Base-by-base conservation (phyloP, 1,140 invertebrate species). In the Triops cancriformis region DNA sequence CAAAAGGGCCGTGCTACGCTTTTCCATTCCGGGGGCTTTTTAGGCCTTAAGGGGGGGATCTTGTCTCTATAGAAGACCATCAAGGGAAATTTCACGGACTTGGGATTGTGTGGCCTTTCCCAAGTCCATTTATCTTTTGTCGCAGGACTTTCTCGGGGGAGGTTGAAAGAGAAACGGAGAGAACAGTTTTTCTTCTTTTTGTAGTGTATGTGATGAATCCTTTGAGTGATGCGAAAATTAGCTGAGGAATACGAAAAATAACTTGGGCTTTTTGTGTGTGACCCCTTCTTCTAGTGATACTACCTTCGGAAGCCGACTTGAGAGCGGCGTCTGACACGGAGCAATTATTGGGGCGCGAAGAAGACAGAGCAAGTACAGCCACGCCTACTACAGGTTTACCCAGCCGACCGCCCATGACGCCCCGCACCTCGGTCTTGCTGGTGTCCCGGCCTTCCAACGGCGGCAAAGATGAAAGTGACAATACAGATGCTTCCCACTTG, bases 251-350 rank as follows among this genome's bases (percentile, higher is more conserved):
- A 64, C 10, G 3, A 9, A 64, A 64, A 23, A 64, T 64, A 23
- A 23, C 14, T 64, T 0, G 51, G 23, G 10, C 1, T 6, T 74
- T 14, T 74, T 74, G 26, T 23, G n/a, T 9, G 18, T 6, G 6
- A 23, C 26, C 41, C 27, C 18, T 76, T 76, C 11, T 45, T 76
- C 11, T 26, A 76, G 75, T 76, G 31, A 76, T 76, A 9, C 41
- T 76, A 23, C 75, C 75, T 42, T 76, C 75, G 18, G 75, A 76
- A 41, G 14, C 45, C 23, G 75, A 76, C 26, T 45, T 76, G 26
- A 85, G 87, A 80, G 83, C 86, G 26, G 51, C 51, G 51, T 88
- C 87, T 23, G 88, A 88, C 79, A 88, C 88, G 0, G 88, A 88
- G 78, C 87, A 88, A 81, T 51, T 76, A 51, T 82, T 88, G 81